These are phyloP conservation scores for Melanchra persicariae DNA, from an alignment of 2,888 invertebrate genomes.

Conservation along the genomic window DNA sequence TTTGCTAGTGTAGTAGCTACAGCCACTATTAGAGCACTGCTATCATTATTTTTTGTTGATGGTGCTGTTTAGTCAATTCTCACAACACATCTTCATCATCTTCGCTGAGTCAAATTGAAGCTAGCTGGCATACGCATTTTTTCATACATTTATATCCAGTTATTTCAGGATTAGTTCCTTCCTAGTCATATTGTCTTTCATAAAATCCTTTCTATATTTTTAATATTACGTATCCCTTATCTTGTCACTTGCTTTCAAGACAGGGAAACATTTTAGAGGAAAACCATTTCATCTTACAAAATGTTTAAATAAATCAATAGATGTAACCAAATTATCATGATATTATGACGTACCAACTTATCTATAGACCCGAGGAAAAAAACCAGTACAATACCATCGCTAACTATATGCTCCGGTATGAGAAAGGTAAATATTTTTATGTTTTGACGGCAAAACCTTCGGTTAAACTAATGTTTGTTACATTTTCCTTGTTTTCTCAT, in stretches of 20 bases:
- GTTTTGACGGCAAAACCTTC: slow-evolving; percentile 45
- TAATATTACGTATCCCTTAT: too few relatives aligned
- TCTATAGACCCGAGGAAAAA: slow-evolving; percentile 37
- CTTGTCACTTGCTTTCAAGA: neutral
- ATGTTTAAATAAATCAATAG: neutral
- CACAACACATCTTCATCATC: neutral
- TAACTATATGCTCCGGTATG: slow-evolving; percentile 41
- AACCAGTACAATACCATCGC: slow-evolving; percentile 46
- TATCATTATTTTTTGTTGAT: neutral
- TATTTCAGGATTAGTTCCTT: neutral
- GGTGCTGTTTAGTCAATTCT: neutral
- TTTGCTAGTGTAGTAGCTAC: neutral
- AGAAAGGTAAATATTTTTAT: slow-evolving; percentile 56
- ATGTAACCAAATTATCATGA: slow-evolving; percentile 15
- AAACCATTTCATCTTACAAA: neutral
- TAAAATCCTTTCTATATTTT: too few relatives aligned
- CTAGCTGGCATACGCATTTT: neutral
- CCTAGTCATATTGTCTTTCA: too few relatives aligned
- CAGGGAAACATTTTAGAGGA: too few relatives aligned
- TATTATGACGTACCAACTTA: slow-evolving; percentile 20
- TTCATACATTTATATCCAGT: too few relatives aligned
- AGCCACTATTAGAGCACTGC: too few relatives aligned
- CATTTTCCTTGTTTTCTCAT: slow-evolving; percentile 39
- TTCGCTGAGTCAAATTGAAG: neutral
- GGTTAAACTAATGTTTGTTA: slow-evolving; percentile 39